Evolutionary conservation across 2,113 vertebrate species (phyloP).

Genomic region (Heterochromis multidens): DNA sequence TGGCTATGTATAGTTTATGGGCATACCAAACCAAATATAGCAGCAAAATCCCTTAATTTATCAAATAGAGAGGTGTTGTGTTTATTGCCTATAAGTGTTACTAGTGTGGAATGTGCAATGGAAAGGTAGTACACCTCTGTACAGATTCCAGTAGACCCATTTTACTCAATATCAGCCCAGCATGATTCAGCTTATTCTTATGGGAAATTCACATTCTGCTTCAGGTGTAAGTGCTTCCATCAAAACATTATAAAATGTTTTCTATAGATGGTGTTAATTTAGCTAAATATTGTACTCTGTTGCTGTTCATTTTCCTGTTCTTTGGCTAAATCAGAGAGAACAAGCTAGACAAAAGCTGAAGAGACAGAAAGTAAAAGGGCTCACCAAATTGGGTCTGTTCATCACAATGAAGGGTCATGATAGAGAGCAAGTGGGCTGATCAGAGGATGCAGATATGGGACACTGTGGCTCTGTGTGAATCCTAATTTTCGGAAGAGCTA

Average conservation of each 20-base stretch:
- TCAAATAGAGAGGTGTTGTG: too few relatives aligned
- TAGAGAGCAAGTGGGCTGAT: background rate
- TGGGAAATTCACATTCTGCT: background rate
- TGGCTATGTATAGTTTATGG: background rate
- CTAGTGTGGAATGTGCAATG: background rate
- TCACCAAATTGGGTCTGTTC: background rate
- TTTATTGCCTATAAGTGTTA: too few relatives aligned
- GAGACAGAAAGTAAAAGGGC: background rate
- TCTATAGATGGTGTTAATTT: background rate
- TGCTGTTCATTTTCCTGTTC: background rate
- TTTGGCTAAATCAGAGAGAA: background rate
- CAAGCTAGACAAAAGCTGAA: background rate
- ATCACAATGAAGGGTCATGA: background rate
- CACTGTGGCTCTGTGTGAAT: background rate
- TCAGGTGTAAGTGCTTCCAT: background rate
- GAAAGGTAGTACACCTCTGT: background rate
- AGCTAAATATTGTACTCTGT: background rate
- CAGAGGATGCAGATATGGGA: background rate
- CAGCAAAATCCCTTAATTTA: too few relatives aligned
- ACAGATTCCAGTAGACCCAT: background rate
- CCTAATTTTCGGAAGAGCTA: background rate
- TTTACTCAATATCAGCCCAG: background rate
- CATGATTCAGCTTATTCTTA: background rate
- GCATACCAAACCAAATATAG: too few relatives aligned
- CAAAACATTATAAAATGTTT: background rate